phyloP scores from a whole-genome alignment of 2,113 vertebrate genomes.

The Xenopus laevis region DNA sequence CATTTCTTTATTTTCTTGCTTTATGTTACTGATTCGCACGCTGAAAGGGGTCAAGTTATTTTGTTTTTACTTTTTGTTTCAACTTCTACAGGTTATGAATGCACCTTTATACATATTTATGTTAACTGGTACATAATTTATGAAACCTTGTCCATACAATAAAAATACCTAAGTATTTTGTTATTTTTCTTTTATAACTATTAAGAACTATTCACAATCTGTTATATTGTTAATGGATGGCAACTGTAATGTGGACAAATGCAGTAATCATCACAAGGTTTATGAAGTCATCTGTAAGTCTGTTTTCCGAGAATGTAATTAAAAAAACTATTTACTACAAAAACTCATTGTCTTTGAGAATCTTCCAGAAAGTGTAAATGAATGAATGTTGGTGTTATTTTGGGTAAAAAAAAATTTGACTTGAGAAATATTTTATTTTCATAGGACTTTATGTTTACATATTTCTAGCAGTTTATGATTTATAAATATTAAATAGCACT shows the following conservation, averaged over 20 bases:
- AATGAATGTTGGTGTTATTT: slow-evolving; percentile 16
- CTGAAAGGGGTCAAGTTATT: not conserved
- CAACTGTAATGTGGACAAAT: slow-evolving; percentile 22
- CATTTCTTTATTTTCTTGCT: slow-evolving; percentile 2
- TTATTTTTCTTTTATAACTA: slow-evolving; percentile 75
- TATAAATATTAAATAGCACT: too few relatives aligned
- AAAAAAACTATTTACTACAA: slow-evolving; percentile 38
- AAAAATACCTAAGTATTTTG: slow-evolving; percentile 76
- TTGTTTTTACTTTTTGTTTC: slow-evolving; percentile 24
- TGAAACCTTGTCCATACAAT: slow-evolving; percentile 73
- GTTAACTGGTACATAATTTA: slow-evolving; percentile 83
- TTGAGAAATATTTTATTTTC: too few relatives aligned
- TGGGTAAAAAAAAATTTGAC: not conserved
- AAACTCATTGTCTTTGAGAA: not conserved
- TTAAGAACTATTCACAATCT: slow-evolving; percentile 60
- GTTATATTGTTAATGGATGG: slow-evolving; percentile 56
- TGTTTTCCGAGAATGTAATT: slow-evolving; percentile 40
- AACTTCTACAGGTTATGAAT: slow-evolving; percentile 76
- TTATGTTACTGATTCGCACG: not conserved
- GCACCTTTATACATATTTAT: slow-evolving; percentile 80
- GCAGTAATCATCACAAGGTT: slow-evolving; percentile 21
- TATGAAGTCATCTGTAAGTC: slow-evolving; percentile 31
- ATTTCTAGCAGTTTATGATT: too few relatives aligned
- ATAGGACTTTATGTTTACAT: too few relatives aligned
- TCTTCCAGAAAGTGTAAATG: slow-evolving; percentile 7